Conservation (phyloP, 1,140 invertebrate species). For the Nautilus pompilius region DNA sequence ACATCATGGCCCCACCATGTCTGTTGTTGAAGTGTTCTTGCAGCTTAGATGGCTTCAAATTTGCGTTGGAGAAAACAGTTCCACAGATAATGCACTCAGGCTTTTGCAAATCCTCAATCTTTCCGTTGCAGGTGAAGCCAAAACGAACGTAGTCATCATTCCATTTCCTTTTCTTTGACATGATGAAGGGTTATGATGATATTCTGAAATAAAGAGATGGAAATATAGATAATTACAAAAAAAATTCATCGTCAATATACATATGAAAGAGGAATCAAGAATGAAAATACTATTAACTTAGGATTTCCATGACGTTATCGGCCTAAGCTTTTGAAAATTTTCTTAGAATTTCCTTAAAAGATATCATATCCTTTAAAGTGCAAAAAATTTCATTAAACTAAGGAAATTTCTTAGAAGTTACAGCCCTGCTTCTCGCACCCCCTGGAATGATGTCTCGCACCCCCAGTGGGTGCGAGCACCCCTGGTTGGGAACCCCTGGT, state of each 20-base stretch:
- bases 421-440: background rate
- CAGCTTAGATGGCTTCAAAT: conserved; percentile 1
- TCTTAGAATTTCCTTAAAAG: too few relatives aligned
- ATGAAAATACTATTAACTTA: too few relatives aligned
- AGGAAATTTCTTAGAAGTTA: too few relatives aligned
- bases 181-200: background rate
- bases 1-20: conserved; percentile 1
- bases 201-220: too few relatives aligned
- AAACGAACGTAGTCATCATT: background rate
- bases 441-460: background rate
- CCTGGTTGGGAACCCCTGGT: background rate
- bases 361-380: too few relatives aligned
- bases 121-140: background rate
- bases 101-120: background rate
- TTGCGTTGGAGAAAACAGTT: background rate
- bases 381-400: too few relatives aligned
- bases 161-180: background rate
- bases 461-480: background rate
- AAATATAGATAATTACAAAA: too few relatives aligned
- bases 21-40: background rate
- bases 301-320: too few relatives aligned
- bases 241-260: too few relatives aligned
- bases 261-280: too few relatives aligned
- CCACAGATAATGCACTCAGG: background rate
- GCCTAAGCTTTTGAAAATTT: too few relatives aligned